Conservation (phyloP, 2,113 vertebrate species). For the Puntigrus tetrazona region DNA sequence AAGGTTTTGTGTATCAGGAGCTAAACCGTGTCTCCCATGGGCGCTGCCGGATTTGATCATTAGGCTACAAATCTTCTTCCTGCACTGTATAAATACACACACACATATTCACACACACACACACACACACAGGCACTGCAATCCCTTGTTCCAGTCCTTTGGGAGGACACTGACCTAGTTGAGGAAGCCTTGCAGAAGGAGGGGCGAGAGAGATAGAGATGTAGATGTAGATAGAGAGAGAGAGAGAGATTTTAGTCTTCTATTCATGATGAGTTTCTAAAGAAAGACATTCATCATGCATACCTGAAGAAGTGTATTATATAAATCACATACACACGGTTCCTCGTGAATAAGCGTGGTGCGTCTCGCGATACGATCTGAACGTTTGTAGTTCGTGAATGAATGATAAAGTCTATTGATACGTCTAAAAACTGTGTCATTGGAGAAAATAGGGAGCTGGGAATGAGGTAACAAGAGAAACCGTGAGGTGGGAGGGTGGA, state of each 20-base stretch:
- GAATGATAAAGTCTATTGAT: conserved; percentile 20
- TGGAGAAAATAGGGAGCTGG: conserved; percentile 27
- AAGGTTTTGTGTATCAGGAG: conserved; percentile 17
- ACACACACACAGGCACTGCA: conserved; percentile 35
- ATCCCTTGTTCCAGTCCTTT: conserved; percentile 50
- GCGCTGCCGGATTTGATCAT: conserved; percentile 40
- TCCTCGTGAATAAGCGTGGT: conserved; percentile 21
- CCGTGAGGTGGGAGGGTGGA: conserved; percentile 58
- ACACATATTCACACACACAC: conserved; percentile 16
- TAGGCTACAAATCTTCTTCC: conserved; percentile 43
- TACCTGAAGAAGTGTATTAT: conserved; percentile 10
- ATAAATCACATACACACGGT: not conserved
- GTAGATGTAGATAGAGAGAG: conserved; percentile 46
- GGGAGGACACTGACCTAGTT: conserved; percentile 69
- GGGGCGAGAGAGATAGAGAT: conserved; percentile 31
- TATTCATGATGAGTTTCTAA: conserved; percentile 23
- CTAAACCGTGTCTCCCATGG: conserved; percentile 38
- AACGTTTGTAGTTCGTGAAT: conserved; percentile 14
- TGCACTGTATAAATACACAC: conserved; percentile 24
- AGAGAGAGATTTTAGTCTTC: conserved; percentile 25
- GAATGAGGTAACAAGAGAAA: conserved; percentile 57
- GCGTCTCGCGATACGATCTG: not conserved
- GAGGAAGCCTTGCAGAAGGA: conserved; percentile 45
- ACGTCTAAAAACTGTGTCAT: conserved; percentile 38
- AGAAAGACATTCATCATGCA: conserved; percentile 16